phyloP scores from a whole-genome alignment of 2,113 vertebrate species.

The Tragelaphus strepsiceros region DNA sequence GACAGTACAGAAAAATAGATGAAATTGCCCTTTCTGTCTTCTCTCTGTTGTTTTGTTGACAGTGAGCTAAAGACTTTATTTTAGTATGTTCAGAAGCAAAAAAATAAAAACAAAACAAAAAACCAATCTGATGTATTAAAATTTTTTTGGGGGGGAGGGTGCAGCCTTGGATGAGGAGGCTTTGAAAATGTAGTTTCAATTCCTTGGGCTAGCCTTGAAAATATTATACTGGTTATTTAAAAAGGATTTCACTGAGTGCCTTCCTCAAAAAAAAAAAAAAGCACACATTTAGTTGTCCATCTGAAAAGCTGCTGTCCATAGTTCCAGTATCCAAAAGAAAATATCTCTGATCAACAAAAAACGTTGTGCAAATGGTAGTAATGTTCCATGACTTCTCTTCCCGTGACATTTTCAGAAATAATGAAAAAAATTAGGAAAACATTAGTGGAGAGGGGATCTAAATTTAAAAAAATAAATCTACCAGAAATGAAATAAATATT shows the following conservation, averaged over 20 bases:
- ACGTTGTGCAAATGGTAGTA: neutral
- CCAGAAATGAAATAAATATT: neutral
- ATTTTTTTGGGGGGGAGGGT: neutral
- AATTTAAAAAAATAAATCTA: neutral
- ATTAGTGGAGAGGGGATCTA: neutral
- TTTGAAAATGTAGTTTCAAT: neutral
- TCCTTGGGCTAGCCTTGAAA: neutral
- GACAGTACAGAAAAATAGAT: neutral
- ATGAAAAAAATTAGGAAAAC: neutral
- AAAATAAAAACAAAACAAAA: neutral
- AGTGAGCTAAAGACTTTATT: neutral
- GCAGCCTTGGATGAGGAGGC: neutral
- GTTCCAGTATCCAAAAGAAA: neutral
- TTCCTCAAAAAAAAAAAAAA: neutral
- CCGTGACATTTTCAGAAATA: conserved; percentile 13
- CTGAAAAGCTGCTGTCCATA: neutral
- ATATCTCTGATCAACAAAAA: neutral
- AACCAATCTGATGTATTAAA: neutral
- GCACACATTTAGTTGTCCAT: neutral
- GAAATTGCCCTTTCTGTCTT: neutral
- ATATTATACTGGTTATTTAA: neutral
- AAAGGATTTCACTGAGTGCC: neutral
- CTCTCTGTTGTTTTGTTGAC: neutral
- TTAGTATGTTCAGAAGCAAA: neutral
- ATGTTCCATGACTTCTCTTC: neutral